phyloP scores from a whole-genome alignment of 2,113 vertebrate species.

The Hiodon tergisus region DNA sequence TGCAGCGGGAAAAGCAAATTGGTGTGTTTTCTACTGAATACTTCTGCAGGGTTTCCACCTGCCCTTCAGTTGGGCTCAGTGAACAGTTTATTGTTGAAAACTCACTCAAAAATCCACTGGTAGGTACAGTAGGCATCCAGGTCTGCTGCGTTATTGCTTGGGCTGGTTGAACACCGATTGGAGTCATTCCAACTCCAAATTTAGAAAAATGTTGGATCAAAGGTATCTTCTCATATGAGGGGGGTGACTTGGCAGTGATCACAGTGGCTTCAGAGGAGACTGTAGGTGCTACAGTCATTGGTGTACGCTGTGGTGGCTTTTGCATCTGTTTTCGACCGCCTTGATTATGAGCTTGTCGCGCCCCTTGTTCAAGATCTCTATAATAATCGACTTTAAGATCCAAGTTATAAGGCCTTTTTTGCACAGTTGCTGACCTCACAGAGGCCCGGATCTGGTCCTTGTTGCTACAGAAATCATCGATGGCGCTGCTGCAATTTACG shows the following conservation, averaged over 20 bases:
- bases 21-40: constrained; percentile 82
- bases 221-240: constrained; percentile 84
- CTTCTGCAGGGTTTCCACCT: constrained; percentile 80
- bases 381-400: constrained; percentile 69
- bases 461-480: constrained; percentile 78
- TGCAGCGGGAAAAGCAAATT: constrained; percentile 88
- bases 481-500: constrained; percentile 86
- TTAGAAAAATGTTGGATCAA: constrained; percentile 67
- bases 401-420: constrained; percentile 78
- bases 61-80: constrained; percentile 42
- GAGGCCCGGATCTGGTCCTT: constrained; percentile 74
- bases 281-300: constrained; percentile 60
- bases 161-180: constrained; percentile 59
- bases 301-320: constrained; percentile 52
- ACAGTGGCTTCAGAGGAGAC: constrained; percentile 63
- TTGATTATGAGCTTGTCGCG: too few relatives aligned
- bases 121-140: constrained; percentile 65
- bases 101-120: constrained; percentile 61
- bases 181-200: constrained; percentile 51
- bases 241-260: constrained; percentile 84
- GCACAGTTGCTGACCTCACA: constrained; percentile 56
- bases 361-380: constrained; percentile 17
- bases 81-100: constrained; percentile 66
- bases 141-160: constrained; percentile 71
- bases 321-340: constrained; percentile 43